Base-by-base conservation (phyloP, 2,113 vertebrate species). In the Cyanocitta stelleri region DNA sequence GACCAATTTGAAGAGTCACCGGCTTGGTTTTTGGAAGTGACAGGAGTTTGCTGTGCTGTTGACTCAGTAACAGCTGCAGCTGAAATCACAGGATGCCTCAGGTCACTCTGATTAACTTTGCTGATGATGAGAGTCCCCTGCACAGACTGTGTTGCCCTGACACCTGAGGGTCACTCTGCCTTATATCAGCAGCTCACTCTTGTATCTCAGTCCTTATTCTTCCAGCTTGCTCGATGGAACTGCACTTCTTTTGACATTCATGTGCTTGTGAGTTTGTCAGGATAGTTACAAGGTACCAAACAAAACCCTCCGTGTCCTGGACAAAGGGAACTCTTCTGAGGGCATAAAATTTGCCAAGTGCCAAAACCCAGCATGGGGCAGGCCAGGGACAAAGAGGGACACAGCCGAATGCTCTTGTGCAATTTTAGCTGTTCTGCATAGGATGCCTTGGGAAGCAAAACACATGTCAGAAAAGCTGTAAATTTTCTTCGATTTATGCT, bases 381-480 rank as follows among this genome's bases (percentile, higher is more conserved):
- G 73, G 73, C 80, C 11, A 5, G 76, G 92, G 79, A 97, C 95
- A 96, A 96, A 96, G 75, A 84, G 56, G 76, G 93, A 80, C 92
- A 88, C 88, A 84, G 92, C 16, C 20, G 12, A 86, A 72, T 56
- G 90, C 90, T 85, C 85, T 84, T 89, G 69, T 72, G 88, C 92
- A 96, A 81, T 94, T 93, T 62, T 78, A 89, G 90, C 88, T 92
- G 74, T 49, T 86, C 85, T 95, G 26, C 90, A 88, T 55, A 80
- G 68, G 75, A 90, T 91, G 91, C 56, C 58, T 91, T 85, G 92
- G 85, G 90, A 96, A 96, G 92, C 79, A 95, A 71, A 96, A 59
- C 71, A 86, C 89, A 80, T 67, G 39, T 93, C 93, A 94, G 68
- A 29, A 82, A 92, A 92, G 88, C 95, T 90, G 90, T 92, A 92